Percentiles rank a stretch among this genome's conserved stretches.
These are phyloP conservation scores for Lottia scabra DNA, from an alignment of 2,888 invertebrate genomes.

Conservation along the genomic window DNA sequence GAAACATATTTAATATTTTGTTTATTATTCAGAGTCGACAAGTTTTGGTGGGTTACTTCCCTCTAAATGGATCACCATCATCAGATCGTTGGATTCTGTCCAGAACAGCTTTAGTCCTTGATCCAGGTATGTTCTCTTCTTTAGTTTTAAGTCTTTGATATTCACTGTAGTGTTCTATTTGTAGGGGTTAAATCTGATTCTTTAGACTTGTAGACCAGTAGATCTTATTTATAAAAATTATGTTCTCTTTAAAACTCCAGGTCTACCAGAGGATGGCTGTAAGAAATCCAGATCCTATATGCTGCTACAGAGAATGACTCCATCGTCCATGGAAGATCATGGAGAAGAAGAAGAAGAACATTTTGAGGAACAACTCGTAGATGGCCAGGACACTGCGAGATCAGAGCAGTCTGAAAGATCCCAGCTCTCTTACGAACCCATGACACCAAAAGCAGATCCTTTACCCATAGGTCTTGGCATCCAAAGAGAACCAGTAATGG, in stretches of 20 bases:
- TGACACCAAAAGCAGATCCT: slow-evolving; percentile 65
- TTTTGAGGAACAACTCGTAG: slow-evolving; percentile 35
- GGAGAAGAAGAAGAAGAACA: slow-evolving; percentile 45
- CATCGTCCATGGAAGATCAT: slow-evolving; percentile 37
- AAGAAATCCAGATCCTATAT: slow-evolving; percentile 60
- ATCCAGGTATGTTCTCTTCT: slow-evolving; percentile 47
- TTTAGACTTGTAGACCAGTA: too few species aligned
- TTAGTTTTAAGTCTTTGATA: too few species aligned
- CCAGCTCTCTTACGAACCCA: slow-evolving; percentile 63
- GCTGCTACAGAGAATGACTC: slow-evolving; percentile 47
- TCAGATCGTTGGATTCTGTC: slow-evolving; percentile 54
- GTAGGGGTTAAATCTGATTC: too few species aligned
- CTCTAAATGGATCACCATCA: slow-evolving; percentile 50
- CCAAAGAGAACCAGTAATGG: slow-evolving; percentile 44
- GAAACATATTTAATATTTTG: neutral
- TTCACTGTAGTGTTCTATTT: too few species aligned
- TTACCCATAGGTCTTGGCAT: slow-evolving; percentile 58
- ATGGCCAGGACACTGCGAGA: slow-evolving; percentile 33
- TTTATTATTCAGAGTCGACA: slow-evolving; percentile 54
- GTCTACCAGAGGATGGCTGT: slow-evolving; percentile 56
- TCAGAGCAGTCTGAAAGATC: slow-evolving; percentile 37
- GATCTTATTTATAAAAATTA: too few species aligned
- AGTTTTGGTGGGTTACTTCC: slow-evolving; percentile 48
- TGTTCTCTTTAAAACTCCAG: slow-evolving; percentile 25
- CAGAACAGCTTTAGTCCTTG: slow-evolving; percentile 58